Percentiles rank a stretch among this genome's conserved stretches.
Evolutionary conservation across 2,113 vertebrate species (phyloP).

Genomic region (Anthoscopus minutus): DNA sequence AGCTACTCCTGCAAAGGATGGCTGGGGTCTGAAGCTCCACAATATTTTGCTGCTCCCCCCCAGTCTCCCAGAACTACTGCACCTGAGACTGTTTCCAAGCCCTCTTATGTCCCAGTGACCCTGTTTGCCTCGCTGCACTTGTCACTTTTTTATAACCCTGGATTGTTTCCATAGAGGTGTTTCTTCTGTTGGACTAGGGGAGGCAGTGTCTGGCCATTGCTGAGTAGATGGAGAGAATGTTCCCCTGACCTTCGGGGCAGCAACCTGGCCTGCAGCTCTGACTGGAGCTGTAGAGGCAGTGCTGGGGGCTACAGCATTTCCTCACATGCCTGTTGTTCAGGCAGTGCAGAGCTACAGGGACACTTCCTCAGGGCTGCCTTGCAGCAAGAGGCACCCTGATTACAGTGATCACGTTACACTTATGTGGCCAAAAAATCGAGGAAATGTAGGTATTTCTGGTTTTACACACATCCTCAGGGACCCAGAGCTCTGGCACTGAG

Average conservation of each 20-base stretch:
- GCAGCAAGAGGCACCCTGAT: not conserved
- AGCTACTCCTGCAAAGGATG: not conserved
- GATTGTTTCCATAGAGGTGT: not conserved
- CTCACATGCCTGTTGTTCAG: not conserved
- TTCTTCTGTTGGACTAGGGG: not conserved
- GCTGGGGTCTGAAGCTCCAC: not conserved
- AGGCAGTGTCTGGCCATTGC: not conserved
- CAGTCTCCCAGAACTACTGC: not conserved
- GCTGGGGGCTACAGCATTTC: not conserved
- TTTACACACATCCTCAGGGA: not conserved
- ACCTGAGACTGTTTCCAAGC: not conserved
- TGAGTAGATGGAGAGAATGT: no score
- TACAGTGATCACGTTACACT: fast-evolving
- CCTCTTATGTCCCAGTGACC: not conserved
- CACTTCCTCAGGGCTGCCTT: not conserved
- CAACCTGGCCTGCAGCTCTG: not conserved
- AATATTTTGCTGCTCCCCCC: not conserved
- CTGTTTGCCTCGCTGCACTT: not conserved
- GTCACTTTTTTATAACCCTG: not conserved
- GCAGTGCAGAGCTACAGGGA: not conserved
- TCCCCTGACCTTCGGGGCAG: not conserved
- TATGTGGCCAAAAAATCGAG: fast-evolving
- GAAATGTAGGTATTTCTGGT: not conserved
- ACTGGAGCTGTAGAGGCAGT: not conserved
- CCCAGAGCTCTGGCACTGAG: not conserved